Evolutionary conservation across 2,888 invertebrate genomes (phyloP), one percentile per base, ranked within the genome.

Genomic region (Polyommatus iphigenia): DNA sequence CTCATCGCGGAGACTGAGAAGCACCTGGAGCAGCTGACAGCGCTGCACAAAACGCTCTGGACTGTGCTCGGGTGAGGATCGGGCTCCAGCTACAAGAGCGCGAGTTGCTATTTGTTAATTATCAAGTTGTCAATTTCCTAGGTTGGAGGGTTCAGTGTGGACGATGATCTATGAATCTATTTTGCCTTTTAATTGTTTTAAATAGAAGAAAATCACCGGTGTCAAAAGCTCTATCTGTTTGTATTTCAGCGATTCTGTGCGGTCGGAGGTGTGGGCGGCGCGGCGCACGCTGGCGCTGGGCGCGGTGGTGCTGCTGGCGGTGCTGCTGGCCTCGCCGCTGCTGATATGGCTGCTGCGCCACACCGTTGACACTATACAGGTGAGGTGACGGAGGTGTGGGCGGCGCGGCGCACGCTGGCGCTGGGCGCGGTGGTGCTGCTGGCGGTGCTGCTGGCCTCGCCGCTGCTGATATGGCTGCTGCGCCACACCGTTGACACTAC

Each of bases 331-430:
- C 0, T 92, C 95, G 0, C 95, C 95, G 0, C 84, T 95, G 15
- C 92, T 95, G 77, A 90, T 95, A 13, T 82, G 94, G 57, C 85
- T 95, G n/a, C 87, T 95, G 13, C 85, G 90, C 36, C 94, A 95
- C 81, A 94, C 95, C 1, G 94, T 95, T 0, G 85, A 89, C 76
- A 95, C 95, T 1, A 95, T 95, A 83, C 95, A 95, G 92, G 95
- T 59, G 8, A 59, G 36, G 36, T 36, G 36, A 8, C 36, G 36
- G 36, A 36, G 36, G 36, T 36, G 36, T 36, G 36, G 36, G 36
- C 36, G 2, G 89, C 87, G 0, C 85, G 3, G 94, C 10, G 13
- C 50, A 50, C 50, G 13, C 50, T 50, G 50, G 50, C 13, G 10
- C 50, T 50, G 50, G 13, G 95, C 0, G 90, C 94, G 4, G 84